Percentiles rank a stretch among this genome's conserved stretches.
Evolutionary conservation across 2,113 vertebrate species (phyloP).

Genomic region (Saccopteryx bilineata): DNA sequence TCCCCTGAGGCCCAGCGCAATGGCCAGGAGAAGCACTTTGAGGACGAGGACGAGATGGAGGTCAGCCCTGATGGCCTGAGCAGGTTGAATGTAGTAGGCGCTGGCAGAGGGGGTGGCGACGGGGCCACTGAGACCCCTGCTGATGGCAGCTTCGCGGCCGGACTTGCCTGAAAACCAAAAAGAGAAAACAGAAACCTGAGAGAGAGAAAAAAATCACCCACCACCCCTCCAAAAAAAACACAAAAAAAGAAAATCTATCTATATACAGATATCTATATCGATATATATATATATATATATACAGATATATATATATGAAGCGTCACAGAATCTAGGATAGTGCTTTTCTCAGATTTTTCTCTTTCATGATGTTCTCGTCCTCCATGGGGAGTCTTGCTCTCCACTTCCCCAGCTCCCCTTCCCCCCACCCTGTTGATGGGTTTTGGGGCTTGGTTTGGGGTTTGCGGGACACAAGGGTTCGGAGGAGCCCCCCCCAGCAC

Average conservation of each 20-base stretch:
- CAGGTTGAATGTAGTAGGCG: conserved; percentile 87
- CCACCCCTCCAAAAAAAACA: conserved; percentile 68
- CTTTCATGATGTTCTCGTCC: conserved; percentile 80
- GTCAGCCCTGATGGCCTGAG: conserved; percentile 79
- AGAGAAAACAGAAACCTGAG: conserved; percentile 59
- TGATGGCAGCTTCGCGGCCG: conserved; percentile 82
- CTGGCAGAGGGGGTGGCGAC: conserved; percentile 77
- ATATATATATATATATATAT: conserved; percentile 79
- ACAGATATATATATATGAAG: conserved; percentile 80
- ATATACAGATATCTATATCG: conserved; percentile 77
- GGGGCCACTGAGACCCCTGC: conserved; percentile 80
- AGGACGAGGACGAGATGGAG: conserved; percentile 85
- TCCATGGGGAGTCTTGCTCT: conserved; percentile 65
- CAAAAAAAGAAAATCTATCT: conserved; percentile 77
- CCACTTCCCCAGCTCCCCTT: conserved; percentile 40
- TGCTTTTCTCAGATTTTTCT: conserved; percentile 85
- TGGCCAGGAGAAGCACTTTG: conserved; percentile 87
- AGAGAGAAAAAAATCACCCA: conserved; percentile 56
- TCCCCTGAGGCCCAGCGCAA: conserved; percentile 77
- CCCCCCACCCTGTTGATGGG: background rate
- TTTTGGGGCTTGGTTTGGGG: conserved; percentile 44
- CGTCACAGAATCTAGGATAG: conserved; percentile 87
- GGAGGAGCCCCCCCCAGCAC: background rate
- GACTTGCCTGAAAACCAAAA: conserved; percentile 89
- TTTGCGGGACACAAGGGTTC: conserved; percentile 13